Conservation (phyloP, 2,113 vertebrate genomes). For the Sinosuthora webbiana region DNA sequence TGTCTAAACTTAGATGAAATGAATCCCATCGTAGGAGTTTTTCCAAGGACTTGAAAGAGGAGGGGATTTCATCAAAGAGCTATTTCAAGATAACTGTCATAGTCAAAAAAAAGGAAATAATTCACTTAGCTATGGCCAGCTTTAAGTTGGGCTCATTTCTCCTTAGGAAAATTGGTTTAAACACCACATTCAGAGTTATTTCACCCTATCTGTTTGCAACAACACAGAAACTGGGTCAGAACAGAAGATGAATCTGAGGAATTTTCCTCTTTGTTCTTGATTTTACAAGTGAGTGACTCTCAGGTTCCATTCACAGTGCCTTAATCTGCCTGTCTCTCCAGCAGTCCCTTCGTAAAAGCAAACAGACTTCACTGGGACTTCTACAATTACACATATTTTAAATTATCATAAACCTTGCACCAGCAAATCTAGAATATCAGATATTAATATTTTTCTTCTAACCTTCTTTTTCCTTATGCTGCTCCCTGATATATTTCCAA, state of each 20-base stretch:
- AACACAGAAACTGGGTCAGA: constrained; percentile 7
- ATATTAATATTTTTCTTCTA: background rate
- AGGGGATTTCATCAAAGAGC: constrained; percentile 54
- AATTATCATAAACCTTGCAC: background rate
- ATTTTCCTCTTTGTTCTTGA: constrained; percentile 9
- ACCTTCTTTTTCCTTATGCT: background rate
- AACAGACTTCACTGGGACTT: background rate
- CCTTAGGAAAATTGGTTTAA: background rate
- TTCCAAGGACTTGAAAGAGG: constrained; percentile 57
- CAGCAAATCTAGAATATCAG: background rate
- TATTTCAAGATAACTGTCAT: constrained; percentile 31
- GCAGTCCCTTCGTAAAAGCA: background rate
- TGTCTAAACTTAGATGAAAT: constrained; percentile 58
- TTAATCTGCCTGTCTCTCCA: background rate
- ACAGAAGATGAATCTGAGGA: background rate
- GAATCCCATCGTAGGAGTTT: constrained; percentile 35
- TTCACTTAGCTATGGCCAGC: background rate
- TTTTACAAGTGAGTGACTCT: constrained; percentile 6
- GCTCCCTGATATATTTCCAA: background rate
- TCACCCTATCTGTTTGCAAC: background rate
- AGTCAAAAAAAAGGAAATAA: constrained; percentile 13
- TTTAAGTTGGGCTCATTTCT: background rate
- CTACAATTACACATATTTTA: background rate
- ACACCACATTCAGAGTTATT: background rate
- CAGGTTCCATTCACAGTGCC: background rate